These are phyloP conservation scores for Xiphydria camelus DNA, from an alignment of 2,888 invertebrate genomes.

Conservation along the genomic window DNA sequence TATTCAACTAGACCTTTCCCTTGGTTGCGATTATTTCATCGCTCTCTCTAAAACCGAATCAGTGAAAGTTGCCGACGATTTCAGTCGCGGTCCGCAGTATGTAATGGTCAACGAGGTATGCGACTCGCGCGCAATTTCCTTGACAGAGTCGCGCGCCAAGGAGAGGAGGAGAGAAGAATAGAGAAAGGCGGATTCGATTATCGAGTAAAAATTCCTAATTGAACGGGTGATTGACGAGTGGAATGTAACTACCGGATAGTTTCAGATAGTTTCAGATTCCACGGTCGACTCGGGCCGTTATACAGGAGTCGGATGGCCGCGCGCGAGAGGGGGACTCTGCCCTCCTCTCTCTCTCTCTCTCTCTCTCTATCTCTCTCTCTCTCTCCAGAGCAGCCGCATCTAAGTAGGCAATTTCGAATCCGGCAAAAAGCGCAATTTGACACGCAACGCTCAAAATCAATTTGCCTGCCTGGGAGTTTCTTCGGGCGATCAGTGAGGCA, in stretches of 20 bases:
- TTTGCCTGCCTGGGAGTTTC: slow-evolving; percentile 11
- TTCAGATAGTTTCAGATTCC: slow-evolving; percentile 3
- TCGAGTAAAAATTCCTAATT: slow-evolving; percentile 1
- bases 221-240: neutral
- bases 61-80: too few relatives aligned
- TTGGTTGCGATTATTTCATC: too few relatives aligned
- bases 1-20: too few relatives aligned
- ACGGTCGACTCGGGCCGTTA: neutral
- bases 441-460: slow-evolving; percentile 16
- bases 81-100: too few relatives aligned
- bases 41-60: too few relatives aligned
- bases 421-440: slow-evolving; percentile 12
- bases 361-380: too few relatives aligned
- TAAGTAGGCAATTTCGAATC: slow-evolving; percentile 13
- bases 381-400: slow-evolving; percentile 4
- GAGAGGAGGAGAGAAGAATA: too few relatives aligned
- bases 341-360: neutral
- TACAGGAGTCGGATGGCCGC: neutral
- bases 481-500: slow-evolving; percentile 4
- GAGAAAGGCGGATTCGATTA: too few relatives aligned
- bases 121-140: too few relatives aligned
- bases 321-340: neutral
- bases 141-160: too few relatives aligned
- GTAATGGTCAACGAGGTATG: too few relatives aligned
- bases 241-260: neutral